These are phyloP conservation scores for Catagonus wagneri DNA, from an alignment of 2,113 vertebrate species.

Conservation along the genomic window DNA sequence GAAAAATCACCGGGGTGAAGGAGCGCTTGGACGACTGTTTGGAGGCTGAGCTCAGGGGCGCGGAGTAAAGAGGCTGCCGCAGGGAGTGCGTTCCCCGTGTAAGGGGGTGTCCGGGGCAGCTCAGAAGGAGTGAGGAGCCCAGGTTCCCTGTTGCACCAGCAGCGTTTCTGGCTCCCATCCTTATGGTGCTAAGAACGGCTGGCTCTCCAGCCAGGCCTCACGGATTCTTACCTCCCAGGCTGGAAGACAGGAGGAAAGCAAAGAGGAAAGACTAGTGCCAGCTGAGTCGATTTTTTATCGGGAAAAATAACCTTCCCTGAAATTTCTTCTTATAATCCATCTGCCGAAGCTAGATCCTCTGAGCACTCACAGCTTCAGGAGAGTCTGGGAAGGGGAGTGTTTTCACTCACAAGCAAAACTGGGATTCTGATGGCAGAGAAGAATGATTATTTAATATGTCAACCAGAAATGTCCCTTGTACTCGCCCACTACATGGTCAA, in stretches of 20 bases:
- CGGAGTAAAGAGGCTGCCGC: background rate
- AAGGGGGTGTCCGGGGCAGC: no score
- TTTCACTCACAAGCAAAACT: slow-evolving; percentile 4
- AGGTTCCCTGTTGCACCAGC: background rate
- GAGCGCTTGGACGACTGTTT: background rate
- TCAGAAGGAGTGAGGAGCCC: background rate
- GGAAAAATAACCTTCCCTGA: background rate
- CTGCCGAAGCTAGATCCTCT: background rate
- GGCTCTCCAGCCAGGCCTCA: background rate
- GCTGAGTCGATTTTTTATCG: background rate
- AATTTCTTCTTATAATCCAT: background rate
- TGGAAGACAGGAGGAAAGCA: background rate
- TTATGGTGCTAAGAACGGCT: background rate
- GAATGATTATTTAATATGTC: background rate
- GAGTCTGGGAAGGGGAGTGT: background rate
- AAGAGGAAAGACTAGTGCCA: background rate
- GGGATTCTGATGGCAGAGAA: background rate
- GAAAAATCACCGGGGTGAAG: background rate
- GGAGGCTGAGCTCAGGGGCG: background rate
- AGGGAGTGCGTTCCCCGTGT: background rate
- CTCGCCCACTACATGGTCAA: background rate
- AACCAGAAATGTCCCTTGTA: background rate
- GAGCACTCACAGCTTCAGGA: background rate
- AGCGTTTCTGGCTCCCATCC: background rate
- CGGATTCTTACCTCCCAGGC: background rate